phyloP scores from a whole-genome alignment of 2,113 vertebrate genomes.

The Albula goreensis region DNA sequence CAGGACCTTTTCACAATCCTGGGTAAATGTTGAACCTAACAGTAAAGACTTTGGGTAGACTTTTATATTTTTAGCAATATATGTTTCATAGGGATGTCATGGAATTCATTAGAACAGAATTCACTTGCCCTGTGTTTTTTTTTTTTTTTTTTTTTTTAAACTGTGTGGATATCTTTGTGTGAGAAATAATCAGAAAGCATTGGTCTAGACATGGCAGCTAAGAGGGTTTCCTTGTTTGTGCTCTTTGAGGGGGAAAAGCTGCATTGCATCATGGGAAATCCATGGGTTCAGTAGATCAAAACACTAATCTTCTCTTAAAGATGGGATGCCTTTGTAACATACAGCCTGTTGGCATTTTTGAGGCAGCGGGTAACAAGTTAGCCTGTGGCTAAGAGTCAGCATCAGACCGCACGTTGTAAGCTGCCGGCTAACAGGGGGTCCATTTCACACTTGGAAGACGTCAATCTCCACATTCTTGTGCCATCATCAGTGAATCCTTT shows the following conservation, averaged over 20 bases:
- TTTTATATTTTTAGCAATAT: neutral
- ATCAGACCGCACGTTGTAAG: neutral
- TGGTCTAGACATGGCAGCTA: neutral
- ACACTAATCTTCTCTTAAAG: neutral
- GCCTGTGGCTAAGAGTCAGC: neutral
- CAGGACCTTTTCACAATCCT: neutral
- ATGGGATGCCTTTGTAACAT: neutral
- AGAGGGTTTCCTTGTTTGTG: neutral
- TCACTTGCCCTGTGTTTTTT: neutral
- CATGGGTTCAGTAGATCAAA: neutral
- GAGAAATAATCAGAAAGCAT: neutral
- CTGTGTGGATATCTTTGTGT: neutral
- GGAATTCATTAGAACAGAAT: neutral
- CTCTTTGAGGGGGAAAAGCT: neutral
- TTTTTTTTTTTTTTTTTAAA: neutral
- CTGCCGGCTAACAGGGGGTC: neutral
- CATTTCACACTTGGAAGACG: neutral
- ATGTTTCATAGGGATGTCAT: neutral
- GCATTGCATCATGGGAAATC: neutral
- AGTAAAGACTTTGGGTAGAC: neutral
- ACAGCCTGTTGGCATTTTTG: neutral
- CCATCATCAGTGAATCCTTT: neutral
- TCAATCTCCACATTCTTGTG: neutral
- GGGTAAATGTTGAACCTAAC: constrained; percentile 1
- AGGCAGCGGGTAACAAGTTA: neutral